phyloP scores from a whole-genome alignment of 2,113 vertebrate species.

The Cyanoderma ruficeps region DNA sequence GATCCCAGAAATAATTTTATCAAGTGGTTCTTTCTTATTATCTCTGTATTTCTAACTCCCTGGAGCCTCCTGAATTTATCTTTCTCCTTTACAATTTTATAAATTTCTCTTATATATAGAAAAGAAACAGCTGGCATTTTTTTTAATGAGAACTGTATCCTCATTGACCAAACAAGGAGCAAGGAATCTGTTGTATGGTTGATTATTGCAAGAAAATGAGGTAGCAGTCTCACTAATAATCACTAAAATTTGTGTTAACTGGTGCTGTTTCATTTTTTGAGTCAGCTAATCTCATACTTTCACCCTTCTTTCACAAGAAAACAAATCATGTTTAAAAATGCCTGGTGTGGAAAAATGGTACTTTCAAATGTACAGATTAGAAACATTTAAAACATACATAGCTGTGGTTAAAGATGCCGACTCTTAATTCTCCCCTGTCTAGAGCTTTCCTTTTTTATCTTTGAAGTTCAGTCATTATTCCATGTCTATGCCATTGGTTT shows the following conservation, averaged over 20 bases:
- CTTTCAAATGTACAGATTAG: neutral
- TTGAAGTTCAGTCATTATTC: slow-evolving; percentile 14
- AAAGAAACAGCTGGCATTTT: slow-evolving; percentile 40
- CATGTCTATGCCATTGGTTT: neutral
- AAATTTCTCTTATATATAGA: neutral
- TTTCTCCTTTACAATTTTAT: neutral
- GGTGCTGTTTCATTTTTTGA: neutral
- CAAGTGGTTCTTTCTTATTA: neutral
- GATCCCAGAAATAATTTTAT: neutral
- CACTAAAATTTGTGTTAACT: neutral
- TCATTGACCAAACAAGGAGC: neutral
- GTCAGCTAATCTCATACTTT: neutral
- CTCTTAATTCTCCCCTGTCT: neutral
- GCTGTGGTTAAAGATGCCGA: neutral
- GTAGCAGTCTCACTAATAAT: neutral
- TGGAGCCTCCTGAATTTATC: neutral
- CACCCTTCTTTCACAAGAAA: neutral
- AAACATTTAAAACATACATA: neutral
- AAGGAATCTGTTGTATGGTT: slow-evolving; percentile 20
- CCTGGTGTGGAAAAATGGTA: neutral
- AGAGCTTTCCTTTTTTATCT: slow-evolving; percentile 28
- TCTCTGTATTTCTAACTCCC: neutral
- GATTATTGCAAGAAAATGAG: slow-evolving; percentile 31
- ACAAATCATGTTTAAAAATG: neutral
- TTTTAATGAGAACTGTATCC: neutral